phyloP scores from a whole-genome alignment of 2,888 invertebrate species.

The Noctuana brunneofusca region DNA sequence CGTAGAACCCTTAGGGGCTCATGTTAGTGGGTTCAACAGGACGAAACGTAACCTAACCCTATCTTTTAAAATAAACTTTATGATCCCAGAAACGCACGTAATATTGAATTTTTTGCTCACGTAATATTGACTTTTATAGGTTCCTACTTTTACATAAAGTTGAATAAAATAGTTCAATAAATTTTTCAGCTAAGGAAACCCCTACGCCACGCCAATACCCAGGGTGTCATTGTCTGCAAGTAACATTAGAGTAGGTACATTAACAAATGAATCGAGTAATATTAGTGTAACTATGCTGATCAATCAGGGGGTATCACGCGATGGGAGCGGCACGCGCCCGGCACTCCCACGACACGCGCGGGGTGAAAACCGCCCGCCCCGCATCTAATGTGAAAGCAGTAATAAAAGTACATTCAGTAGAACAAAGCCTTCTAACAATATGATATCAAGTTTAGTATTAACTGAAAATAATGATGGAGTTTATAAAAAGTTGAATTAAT shows the following conservation, averaged over 20 bases:
- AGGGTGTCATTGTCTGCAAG: conserved; percentile 42
- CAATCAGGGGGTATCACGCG: conserved; percentile 71
- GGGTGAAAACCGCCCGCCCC: conserved; percentile 50
- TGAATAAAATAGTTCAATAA: not conserved
- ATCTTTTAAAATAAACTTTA: too few relatives aligned
- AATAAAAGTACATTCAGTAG: conserved; percentile 44
- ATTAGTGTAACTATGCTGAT: conserved; percentile 45
- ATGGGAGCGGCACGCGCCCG: conserved; percentile 81
- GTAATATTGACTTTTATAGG: too few relatives aligned
- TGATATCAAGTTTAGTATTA: not conserved
- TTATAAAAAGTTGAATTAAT: not conserved
- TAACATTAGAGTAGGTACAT: conserved; percentile 26
- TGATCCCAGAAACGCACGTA: too few relatives aligned
- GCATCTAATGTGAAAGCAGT: conserved; percentile 51
- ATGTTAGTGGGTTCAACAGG: too few relatives aligned
- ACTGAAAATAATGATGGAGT: not conserved
- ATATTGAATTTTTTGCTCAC: too few relatives aligned
- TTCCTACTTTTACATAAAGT: too few relatives aligned
- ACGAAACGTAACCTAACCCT: too few relatives aligned
- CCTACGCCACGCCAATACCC: conserved; percentile 22
- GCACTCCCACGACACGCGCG: conserved; percentile 80
- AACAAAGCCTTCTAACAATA: conserved; percentile 6
- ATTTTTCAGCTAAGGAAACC: not conserved
- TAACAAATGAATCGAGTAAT: conserved; percentile 33
- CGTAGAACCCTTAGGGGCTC: too few relatives aligned